A percentile compares a stretch with the other conserved stretches of the same genome.
phyloP scores from a whole-genome alignment of 2,113 vertebrate genomes.

The Scalopus aquaticus region DNA sequence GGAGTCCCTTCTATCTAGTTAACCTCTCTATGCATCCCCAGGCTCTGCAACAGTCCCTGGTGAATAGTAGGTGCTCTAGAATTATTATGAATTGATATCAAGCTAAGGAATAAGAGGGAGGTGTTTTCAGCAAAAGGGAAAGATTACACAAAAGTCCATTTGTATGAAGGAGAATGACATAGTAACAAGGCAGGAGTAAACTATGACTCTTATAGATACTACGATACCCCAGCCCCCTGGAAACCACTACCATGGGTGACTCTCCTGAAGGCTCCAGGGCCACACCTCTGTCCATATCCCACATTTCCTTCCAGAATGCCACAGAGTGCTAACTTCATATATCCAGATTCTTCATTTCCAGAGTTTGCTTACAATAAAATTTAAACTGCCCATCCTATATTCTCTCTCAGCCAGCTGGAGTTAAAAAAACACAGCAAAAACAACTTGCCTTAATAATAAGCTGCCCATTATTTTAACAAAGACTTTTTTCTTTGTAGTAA shows the following conservation, averaged over 20 bases:
- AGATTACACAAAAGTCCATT: neutral
- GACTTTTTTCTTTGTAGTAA: neutral
- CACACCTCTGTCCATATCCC: neutral
- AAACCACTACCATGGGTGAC: neutral
- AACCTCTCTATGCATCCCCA: neutral
- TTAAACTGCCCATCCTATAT: neutral
- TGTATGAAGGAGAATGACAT: neutral
- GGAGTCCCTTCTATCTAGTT: neutral
- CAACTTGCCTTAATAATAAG: neutral
- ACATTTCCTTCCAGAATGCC: neutral
- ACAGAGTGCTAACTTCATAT: neutral
- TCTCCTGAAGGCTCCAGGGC: neutral
- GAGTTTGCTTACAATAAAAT: neutral
- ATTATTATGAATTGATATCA: neutral
- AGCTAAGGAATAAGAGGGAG: neutral
- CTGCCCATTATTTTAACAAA: conserved; percentile 15
- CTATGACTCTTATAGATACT: neutral
- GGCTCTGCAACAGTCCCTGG: neutral
- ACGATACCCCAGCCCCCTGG: rapidly evolving
- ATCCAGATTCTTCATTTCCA: neutral
- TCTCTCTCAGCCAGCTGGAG: neutral
- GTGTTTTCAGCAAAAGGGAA: neutral
- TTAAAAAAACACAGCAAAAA: neutral
- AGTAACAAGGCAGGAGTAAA: neutral
- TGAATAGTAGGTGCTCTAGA: neutral